phyloP scores from a whole-genome alignment of 2,113 vertebrate genomes.

The Rostratula benghalensis region DNA sequence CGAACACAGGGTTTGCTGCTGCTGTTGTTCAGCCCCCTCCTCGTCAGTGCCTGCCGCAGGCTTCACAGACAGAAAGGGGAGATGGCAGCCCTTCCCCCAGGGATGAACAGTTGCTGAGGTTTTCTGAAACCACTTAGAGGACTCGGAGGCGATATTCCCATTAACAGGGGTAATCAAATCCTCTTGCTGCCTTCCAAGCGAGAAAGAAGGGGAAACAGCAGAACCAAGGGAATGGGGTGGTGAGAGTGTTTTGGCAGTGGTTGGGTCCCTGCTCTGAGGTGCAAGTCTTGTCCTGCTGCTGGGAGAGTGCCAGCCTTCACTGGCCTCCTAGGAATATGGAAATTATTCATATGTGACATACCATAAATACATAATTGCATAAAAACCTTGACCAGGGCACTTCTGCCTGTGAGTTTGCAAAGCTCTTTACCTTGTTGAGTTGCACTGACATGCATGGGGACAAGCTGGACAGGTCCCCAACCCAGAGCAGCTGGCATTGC shows the following conservation, averaged over 20 bases:
- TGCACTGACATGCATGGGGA: fast-evolving
- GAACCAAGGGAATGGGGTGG: not conserved
- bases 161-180: not conserved
- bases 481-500: not conserved
- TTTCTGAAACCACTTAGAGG: slow-evolving; percentile 13
- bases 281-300: not conserved
- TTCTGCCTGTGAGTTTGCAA: not conserved
- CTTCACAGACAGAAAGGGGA: not conserved
- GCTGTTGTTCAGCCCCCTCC: fast-evolving
- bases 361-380: not conserved
- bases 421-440: not conserved
- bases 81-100: not conserved
- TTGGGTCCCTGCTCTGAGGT: not conserved
- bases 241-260: fast-evolving
- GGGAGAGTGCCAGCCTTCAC: not conserved
- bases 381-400: not conserved
- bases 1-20: not conserved
- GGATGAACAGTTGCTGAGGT: not conserved
- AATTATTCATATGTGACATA: not conserved
- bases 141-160: not conserved
- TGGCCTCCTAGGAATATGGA: not conserved
- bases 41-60: fast-evolving
- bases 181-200: not conserved
- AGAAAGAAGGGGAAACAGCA: not conserved
- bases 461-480: fast-evolving